Conservation (phyloP, 2,888 invertebrate genomes). For the Vandiemenella viatica region DNA sequence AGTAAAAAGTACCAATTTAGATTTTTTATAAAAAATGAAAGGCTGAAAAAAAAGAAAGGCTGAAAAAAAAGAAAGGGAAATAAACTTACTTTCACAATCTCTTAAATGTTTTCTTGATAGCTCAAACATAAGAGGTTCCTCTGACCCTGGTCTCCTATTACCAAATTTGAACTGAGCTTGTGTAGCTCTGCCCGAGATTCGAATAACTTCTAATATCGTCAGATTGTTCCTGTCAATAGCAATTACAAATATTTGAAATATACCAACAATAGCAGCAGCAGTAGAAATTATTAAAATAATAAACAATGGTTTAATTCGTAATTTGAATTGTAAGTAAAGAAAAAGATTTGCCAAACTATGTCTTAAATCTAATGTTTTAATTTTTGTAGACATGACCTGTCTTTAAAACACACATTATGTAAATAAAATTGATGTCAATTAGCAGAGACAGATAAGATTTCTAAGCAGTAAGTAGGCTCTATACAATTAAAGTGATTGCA, state of each 20-base stretch:
- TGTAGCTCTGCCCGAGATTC: constrained; percentile 71
- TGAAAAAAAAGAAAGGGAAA: no score
- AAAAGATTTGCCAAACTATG: no score
- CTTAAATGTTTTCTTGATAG: constrained; percentile 47
- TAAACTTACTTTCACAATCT: constrained; percentile 40
- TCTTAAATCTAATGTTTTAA: no score
- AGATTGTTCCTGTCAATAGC: constrained; percentile 66
- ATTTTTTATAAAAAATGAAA: no score
- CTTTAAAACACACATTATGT: no score
- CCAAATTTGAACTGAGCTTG: constrained; percentile 76
- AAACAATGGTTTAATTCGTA: background rate
- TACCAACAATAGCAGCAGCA: background rate
- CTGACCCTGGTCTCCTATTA: constrained; percentile 66
- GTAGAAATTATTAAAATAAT: background rate
- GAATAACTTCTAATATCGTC: constrained; percentile 75
- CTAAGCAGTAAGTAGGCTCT: no score
- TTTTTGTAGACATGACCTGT: no score
- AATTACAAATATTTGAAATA: background rate
- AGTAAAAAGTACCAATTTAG: no score
- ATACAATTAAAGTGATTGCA: no score
- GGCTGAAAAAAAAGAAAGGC: no score
- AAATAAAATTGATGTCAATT: no score
- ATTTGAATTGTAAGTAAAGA: background rate
- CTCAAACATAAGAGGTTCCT: constrained; percentile 66
- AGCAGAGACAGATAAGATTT: no score